A percentile compares a stretch with the other conserved stretches of the same genome.
Conservation (phyloP, 2,888 invertebrate species). For the Chalcosyrphus nemorum region DNA sequence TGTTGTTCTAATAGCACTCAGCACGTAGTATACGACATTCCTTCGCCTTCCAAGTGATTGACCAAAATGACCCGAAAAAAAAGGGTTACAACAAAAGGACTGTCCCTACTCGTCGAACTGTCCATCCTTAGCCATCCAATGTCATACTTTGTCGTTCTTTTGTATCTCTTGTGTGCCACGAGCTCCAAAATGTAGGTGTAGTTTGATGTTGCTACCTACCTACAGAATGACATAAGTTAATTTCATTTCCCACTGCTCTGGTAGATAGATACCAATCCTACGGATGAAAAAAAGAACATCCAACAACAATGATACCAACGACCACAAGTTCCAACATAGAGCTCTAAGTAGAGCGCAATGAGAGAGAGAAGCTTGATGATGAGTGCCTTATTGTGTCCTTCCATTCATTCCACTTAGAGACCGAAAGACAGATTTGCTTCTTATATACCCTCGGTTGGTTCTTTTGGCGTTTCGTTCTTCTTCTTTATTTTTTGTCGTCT, state of each 20-base stretch:
- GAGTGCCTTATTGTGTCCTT: conserved; percentile 69
- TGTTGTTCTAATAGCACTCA: too few relatives aligned
- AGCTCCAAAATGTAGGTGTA: neutral
- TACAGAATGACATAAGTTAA: conserved; percentile 46
- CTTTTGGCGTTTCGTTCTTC: neutral
- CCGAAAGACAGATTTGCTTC: conserved; percentile 57
- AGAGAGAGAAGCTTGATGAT: conserved; percentile 27
- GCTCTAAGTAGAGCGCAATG: neutral
- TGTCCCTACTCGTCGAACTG: neutral
- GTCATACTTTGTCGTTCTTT: neutral
- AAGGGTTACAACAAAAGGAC: neutral
- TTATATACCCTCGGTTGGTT: conserved; percentile 25
- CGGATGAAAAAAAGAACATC: conserved; percentile 8
- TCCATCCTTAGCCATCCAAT: neutral
- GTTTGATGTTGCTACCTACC: conserved; percentile 23
- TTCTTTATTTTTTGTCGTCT: neutral
- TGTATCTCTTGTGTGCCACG: neutral
- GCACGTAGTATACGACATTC: too few relatives aligned
- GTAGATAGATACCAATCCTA: conserved; percentile 22
- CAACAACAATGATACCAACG: neutral
- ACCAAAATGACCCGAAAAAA: neutral
- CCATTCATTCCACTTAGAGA: conserved; percentile 61
- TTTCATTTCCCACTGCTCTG: conserved; percentile 42
- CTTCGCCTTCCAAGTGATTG: too few relatives aligned
- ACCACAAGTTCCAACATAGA: neutral